Evolutionary conservation across 64 coral and sea anemone genomes (phyloP).

Genomic region (Acropora yongei): DNA sequence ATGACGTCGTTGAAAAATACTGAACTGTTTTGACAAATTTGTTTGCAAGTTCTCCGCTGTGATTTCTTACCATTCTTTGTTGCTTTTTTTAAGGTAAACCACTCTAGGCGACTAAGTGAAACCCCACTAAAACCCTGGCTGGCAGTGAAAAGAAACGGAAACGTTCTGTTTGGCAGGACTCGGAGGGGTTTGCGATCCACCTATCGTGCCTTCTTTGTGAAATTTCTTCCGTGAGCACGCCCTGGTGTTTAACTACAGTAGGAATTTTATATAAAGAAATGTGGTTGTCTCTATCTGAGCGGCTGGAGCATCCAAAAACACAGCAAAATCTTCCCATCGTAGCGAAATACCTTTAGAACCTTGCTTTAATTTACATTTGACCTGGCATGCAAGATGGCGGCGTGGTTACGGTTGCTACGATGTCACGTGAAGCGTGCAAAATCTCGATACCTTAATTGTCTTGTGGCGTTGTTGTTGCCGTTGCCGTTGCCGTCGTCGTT

Average conservation of each 20-base stretch:
- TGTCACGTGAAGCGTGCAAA: slow-evolving; percentile 51
- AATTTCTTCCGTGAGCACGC: slow-evolving; percentile 38
- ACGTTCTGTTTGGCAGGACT: slow-evolving; percentile 43
- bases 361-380: neutral
- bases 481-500: too few species aligned
- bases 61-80: slow-evolving; percentile 2
- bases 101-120: neutral
- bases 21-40: neutral
- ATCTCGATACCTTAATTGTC: neutral
- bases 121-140: too few species aligned
- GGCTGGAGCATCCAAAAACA: slow-evolving; percentile 37
- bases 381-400: slow-evolving; percentile 49
- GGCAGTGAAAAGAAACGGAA: slow-evolving; percentile 12
- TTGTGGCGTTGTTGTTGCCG: too few species aligned
- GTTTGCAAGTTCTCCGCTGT: slow-evolving; percentile 13
- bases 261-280: neutral
- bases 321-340: slow-evolving; percentile 65
- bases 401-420: slow-evolving; percentile 61
- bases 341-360: neutral
- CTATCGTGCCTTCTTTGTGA: slow-evolving; percentile 55
- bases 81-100: slow-evolving; percentile 45
- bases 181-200: slow-evolving; percentile 49
- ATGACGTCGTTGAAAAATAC: neutral
- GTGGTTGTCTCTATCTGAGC: slow-evolving; percentile 47
- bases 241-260: slow-evolving; percentile 23